These are phyloP conservation scores for Peromyscus californicus DNA, from an alignment of 2,113 vertebrate genomes.

Conservation along the genomic window DNA sequence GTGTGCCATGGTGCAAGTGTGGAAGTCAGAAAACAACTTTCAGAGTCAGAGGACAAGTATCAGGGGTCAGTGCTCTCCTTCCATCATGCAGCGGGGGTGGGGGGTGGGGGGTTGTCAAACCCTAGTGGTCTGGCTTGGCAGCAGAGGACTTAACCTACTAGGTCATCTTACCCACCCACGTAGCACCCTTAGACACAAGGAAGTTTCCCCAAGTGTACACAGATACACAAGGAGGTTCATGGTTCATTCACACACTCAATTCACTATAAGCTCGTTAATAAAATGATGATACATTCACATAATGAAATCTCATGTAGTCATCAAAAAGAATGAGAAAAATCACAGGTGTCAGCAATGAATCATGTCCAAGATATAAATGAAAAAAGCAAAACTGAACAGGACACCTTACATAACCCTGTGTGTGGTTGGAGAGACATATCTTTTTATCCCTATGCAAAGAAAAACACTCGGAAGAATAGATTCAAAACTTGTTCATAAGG, in stretches of 20 bases:
- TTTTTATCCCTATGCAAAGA: neutral
- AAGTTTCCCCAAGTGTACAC: neutral
- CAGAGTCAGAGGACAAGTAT: neutral
- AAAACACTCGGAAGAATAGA: constrained; percentile 21
- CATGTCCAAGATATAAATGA: constrained; percentile 44
- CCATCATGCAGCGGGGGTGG: no score
- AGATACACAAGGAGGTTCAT: neutral
- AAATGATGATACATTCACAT: constrained; percentile 13
- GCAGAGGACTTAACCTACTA: neutral
- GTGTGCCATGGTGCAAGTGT: neutral
- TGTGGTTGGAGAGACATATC: neutral
- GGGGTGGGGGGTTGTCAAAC: no score
- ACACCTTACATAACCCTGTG: neutral
- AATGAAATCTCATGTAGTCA: constrained; percentile 7
- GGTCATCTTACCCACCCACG: neutral
- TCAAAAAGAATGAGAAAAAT: constrained; percentile 55
- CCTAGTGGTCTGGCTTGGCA: neutral
- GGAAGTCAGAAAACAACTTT: neutral
- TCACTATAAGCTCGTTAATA: constrained; percentile 27
- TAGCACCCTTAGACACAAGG: neutral
- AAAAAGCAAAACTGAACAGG: neutral
- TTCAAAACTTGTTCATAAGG: neutral
- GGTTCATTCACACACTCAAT: neutral
- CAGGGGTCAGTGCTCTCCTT: neutral
- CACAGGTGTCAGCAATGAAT: constrained; percentile 10